These are phyloP conservation scores for Nasonovia ribisnigri DNA, from an alignment of 2,888 invertebrate species.

Conservation along the genomic window DNA sequence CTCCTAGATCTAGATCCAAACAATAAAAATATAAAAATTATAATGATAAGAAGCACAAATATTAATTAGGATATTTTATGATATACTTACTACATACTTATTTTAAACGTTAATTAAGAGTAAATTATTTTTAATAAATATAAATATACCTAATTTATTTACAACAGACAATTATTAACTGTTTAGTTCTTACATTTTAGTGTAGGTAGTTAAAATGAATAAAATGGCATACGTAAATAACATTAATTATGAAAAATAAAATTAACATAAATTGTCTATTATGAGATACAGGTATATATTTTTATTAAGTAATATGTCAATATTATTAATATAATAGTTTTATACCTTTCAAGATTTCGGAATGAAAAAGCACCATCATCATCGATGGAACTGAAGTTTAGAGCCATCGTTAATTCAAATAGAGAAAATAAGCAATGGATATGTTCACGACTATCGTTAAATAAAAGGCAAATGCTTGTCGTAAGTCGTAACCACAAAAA, in stretches of 20 bases:
- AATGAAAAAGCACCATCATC: constrained; percentile 58
- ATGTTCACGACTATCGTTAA: not conserved
- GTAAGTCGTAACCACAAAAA: not conserved
- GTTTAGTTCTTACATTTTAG: not conserved
- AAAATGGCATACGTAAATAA: not conserved
- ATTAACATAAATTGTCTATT: not conserved
- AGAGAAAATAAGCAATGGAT: not conserved
- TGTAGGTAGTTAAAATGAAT: not conserved
- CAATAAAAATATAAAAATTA: no score
- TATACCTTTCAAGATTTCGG: constrained; percentile 62
- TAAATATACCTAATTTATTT: no score
- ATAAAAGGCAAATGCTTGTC: no score
- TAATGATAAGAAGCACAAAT: no score
- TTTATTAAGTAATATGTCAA: not conserved
- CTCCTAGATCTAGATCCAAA: no score
- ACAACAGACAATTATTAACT: no score
- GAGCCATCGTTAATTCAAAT: constrained; percentile 41
- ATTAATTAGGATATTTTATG: no score
- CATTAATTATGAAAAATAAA: not conserved
- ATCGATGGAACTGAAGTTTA: constrained; percentile 39
- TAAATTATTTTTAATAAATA: not conserved
- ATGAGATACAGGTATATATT: not conserved
- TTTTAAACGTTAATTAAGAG: no score
- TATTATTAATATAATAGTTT: not conserved
- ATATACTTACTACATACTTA: no score